Evolutionary conservation across 2,113 vertebrate species (phyloP).

Genomic region (Craseonycteris thonglongyai): DNA sequence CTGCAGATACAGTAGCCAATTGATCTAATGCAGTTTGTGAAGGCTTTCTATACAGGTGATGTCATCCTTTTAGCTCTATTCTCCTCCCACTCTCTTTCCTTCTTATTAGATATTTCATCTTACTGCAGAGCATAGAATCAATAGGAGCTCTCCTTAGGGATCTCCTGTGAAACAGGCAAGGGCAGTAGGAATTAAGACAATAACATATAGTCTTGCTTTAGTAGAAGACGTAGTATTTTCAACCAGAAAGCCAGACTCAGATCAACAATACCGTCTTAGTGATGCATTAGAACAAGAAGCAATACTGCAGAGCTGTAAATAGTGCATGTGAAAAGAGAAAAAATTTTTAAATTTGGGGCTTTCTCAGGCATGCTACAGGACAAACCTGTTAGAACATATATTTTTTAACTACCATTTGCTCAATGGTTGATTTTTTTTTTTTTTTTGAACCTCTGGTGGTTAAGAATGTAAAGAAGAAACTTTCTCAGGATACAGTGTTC

Average conservation of each 20-base stretch:
- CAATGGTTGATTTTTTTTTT: slow-evolving; percentile 48
- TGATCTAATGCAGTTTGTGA: slow-evolving; percentile 95
- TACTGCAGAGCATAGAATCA: slow-evolving; percentile 91
- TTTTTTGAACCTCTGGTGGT: slow-evolving; percentile 49
- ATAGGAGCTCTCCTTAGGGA: slow-evolving; percentile 88
- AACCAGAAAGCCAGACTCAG: slow-evolving; percentile 77
- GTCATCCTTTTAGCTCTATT: slow-evolving; percentile 90
- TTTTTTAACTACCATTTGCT: slow-evolving; percentile 65
- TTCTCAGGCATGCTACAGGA: slow-evolving; percentile 67
- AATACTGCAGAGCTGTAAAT: slow-evolving; percentile 80
- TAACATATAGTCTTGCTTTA: slow-evolving; percentile 76
- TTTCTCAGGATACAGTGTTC: slow-evolving; percentile 75
- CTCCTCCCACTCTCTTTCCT: slow-evolving; percentile 90
- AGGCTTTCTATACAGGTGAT: slow-evolving; percentile 87
- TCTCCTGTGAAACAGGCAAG: slow-evolving; percentile 82
- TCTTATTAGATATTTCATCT: slow-evolving; percentile 94
- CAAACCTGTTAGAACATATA: slow-evolving; percentile 78
- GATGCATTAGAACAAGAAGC: slow-evolving; percentile 78
- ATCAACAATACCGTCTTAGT: slow-evolving; percentile 68
- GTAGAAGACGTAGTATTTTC: slow-evolving; percentile 77
- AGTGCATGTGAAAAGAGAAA: slow-evolving; percentile 68
- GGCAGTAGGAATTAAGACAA: slow-evolving; percentile 82
- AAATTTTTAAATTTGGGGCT: slow-evolving; percentile 76
- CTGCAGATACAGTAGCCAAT: slow-evolving; percentile 90
- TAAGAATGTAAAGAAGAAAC: slow-evolving; percentile 78